Conservation (phyloP, 2,113 vertebrate species). For the Caretta caretta region DNA sequence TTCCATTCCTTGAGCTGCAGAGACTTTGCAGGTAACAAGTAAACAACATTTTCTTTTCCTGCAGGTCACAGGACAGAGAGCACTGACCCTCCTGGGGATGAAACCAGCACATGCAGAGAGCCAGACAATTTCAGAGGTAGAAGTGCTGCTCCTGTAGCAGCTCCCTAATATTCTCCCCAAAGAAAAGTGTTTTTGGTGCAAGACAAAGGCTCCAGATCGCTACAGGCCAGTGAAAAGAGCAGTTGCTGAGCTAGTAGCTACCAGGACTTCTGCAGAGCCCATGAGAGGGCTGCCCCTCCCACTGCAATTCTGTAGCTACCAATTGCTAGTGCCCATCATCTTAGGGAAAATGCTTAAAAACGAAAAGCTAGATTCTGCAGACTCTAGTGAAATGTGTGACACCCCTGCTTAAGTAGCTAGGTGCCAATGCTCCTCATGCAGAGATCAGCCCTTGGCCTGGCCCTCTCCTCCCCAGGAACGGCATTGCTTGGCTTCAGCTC, state of each 20-base stretch:
- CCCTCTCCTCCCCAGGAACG: neutral
- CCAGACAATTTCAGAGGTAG: neutral
- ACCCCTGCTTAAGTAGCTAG: neutral
- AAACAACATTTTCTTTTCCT: neutral
- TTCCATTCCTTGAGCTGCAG: neutral
- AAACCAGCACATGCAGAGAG: neutral
- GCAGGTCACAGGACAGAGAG: neutral
- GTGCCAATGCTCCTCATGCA: neutral
- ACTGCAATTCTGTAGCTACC: neutral
- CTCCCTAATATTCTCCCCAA: neutral
- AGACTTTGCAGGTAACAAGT: neutral
- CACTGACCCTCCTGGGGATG: neutral
- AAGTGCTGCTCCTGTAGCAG: neutral
- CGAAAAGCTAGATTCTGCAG: neutral
- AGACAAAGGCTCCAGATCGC: too few species aligned
- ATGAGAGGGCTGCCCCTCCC: too few species aligned
- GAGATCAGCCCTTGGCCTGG: neutral
- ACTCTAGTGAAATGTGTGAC: neutral
- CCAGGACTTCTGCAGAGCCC: neutral
- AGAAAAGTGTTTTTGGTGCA: neutral
- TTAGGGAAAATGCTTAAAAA: neutral
- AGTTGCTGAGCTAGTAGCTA: neutral
- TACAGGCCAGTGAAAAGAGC: neutral
- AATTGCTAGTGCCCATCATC: neutral
- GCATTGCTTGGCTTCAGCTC: neutral